These are phyloP conservation scores for Oscheius myriophilus DNA, from an alignment of 2,888 invertebrate species.

Conservation along the genomic window DNA sequence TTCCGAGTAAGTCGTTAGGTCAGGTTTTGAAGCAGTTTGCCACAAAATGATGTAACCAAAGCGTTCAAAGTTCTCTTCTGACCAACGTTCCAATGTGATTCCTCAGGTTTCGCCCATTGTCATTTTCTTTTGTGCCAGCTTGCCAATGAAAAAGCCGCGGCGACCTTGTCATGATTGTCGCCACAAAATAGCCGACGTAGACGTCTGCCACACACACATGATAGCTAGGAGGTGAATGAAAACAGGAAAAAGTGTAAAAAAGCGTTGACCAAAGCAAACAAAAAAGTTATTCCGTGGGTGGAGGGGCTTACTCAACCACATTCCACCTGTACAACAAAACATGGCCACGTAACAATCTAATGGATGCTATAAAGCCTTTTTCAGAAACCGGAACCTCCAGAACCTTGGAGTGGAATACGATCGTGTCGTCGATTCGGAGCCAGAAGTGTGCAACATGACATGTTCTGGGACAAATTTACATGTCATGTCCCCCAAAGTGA, in stretches of 20 bases:
- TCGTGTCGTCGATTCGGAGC: conserved; percentile 48
- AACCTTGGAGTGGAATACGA: conserved; percentile 55
- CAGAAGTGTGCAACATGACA: conserved; percentile 59
- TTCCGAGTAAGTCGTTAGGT: conserved; percentile 39
- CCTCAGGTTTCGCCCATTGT: not conserved
- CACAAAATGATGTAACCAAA: not conserved
- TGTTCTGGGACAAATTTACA: conserved; percentile 55
- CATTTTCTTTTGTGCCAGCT: not conserved
- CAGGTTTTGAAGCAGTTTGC: not conserved
- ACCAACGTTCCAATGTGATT: no score
- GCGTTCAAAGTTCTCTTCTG: not conserved
- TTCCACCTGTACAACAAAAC: no score
- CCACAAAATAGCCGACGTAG: no score
- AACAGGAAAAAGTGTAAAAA: no score
- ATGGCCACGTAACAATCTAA: no score
- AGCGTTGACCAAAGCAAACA: no score
- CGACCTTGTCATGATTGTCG: no score
- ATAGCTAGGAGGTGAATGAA: no score
- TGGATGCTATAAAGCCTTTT: not conserved
- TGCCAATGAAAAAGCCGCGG: not conserved
- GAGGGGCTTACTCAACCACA: no score
- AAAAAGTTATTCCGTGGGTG: no score
- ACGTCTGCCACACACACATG: no score
- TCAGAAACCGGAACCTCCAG: conserved; percentile 55
- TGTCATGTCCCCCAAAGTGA: conserved; percentile 57